Conservation (phyloP, 2,888 invertebrate genomes). For the Diarsia mendica region DNA sequence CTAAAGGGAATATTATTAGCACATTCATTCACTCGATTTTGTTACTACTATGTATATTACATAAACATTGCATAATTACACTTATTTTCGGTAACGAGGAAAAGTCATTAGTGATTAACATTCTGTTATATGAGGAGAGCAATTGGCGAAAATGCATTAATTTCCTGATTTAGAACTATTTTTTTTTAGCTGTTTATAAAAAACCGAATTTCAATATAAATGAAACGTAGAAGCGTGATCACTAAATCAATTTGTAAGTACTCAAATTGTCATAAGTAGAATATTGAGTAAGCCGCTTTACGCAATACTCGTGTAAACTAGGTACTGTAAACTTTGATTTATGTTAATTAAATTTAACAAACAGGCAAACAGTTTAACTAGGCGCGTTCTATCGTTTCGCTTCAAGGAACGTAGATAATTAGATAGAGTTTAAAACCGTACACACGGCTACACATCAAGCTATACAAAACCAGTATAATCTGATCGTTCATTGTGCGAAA, state of each 20-base stretch:
- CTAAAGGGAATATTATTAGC: not conserved
- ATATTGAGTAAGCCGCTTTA: constrained; percentile 37
- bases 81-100: not conserved
- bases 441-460: no score
- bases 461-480: no score
- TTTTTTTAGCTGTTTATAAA: not conserved
- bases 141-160: not conserved
- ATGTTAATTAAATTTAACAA: constrained; percentile 69
- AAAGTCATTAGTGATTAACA: not conserved
- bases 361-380: constrained; percentile 66
- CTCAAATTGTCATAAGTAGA: constrained; percentile 19
- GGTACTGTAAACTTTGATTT: constrained; percentile 65
- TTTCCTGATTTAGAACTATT: not conserved
- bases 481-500: no score
- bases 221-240: not conserved
- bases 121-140: not conserved
- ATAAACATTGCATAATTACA: no score
- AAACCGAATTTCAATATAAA: not conserved
- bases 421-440: constrained; percentile 59
- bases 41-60: not conserved
- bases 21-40: not conserved
- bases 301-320: constrained; percentile 44
- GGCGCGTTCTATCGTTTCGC: constrained; percentile 61
- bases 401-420: constrained; percentile 67
- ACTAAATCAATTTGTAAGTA: constrained; percentile 41